Conservation (phyloP, 2,888 invertebrate species). For the Drosophila longiperda region DNA sequence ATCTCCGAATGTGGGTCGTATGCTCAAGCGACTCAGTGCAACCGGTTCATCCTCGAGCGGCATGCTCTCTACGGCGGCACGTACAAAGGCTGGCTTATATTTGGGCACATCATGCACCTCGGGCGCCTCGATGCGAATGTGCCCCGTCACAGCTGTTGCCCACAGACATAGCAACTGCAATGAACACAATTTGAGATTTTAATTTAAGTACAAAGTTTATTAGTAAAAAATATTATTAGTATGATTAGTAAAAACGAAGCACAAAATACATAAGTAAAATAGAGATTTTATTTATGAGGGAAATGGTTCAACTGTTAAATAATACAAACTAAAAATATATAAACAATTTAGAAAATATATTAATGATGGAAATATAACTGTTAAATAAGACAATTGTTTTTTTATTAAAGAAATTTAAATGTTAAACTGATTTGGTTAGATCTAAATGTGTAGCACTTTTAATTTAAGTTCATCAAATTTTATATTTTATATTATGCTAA, state of each 20-base stretch:
- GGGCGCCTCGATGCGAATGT: constrained; percentile 79
- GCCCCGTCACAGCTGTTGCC: constrained; percentile 53
- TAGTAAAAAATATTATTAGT: not conserved
- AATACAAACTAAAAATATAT: not conserved
- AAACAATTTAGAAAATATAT: not conserved
- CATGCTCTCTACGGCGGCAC: constrained; percentile 84
- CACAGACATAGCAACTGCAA: constrained; percentile 54
- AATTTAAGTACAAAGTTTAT: not conserved
- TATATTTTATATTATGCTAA: not conserved
- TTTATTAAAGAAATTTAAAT: not conserved
- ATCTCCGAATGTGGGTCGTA: constrained; percentile 81
- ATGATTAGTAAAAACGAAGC: not conserved
- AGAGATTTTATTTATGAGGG: not conserved
- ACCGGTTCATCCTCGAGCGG: constrained; percentile 62
- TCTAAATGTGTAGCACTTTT: not conserved
- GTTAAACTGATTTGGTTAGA: not conserved
- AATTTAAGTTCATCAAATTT: not conserved
- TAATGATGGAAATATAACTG: not conserved
- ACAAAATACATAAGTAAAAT: not conserved
- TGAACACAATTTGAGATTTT: not conserved
- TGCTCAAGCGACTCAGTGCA: constrained; percentile 67
- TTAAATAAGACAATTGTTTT: not conserved
- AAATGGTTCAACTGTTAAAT: not conserved
- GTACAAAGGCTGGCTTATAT: constrained; percentile 78
- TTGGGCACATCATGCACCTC: constrained; percentile 69